Evolutionary conservation across 2,113 vertebrate species (phyloP).

Genomic region (Dascyllus trimaculatus): DNA sequence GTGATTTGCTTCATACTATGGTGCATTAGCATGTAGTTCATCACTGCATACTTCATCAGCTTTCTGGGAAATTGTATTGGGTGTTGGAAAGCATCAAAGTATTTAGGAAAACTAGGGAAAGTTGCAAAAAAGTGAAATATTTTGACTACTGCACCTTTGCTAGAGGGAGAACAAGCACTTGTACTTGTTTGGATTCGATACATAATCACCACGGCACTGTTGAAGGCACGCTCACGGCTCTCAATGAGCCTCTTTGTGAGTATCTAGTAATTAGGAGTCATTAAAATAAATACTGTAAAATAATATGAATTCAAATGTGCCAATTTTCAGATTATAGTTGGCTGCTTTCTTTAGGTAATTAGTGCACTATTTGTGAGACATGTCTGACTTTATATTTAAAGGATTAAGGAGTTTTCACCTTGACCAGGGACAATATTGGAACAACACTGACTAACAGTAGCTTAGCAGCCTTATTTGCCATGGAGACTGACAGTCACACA

Average conservation of each 20-base stretch:
- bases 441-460: neutral
- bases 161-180: neutral
- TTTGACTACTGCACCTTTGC: neutral
- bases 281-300: neutral
- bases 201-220: too few species aligned
- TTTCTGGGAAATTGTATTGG: neutral
- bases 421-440: neutral
- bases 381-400: neutral
- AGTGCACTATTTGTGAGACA: neutral
- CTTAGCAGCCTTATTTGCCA: neutral
- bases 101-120: neutral
- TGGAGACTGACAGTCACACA: neutral
- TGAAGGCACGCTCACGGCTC: neutral
- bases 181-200: neutral
- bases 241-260: neutral
- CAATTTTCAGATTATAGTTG: too few species aligned
- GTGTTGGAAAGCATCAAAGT: neutral
- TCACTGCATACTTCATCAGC: too few species aligned
- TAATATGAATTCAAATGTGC: neutral
- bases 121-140: neutral
- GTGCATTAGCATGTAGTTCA: neutral
- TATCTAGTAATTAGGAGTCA: neutral
- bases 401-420: conserved; percentile 5
- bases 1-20: neutral
- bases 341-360: too few species aligned